Base-by-base conservation (phyloP, 1,140 invertebrate species). In the Thaumetopoea pityocampa region DNA sequence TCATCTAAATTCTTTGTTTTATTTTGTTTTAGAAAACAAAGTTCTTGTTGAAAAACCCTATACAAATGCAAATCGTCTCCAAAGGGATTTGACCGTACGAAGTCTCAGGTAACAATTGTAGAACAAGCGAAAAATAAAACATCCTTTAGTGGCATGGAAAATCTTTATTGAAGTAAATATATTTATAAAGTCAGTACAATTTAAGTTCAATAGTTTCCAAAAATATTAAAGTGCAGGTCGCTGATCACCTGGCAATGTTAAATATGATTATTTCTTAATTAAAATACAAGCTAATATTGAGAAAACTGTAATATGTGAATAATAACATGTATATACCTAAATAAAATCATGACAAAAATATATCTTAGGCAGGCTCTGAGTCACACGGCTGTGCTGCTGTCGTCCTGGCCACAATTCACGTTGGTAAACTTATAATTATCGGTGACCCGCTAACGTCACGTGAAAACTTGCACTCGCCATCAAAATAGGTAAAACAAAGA, bases 181-280 rank as follows among this genome's bases (percentile, higher is more conserved):
- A 85, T 86, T 86, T 86, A 85, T 86, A 86, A 86, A 86, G 83
- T 86, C 83, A 86, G 85, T 86, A 86, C 85, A 86, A 86, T 86
- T 86, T 86, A 86, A 86, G 85, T 85, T 86, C 83, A 86, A 86
- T 86, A 86, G 83, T 85, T 85, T 86, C 83, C 85, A 86, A 86
- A 86, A 86, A 86, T 86, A 85, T 86, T 86, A 86, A 86, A 85
- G 84, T 80, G 85, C 85, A 86, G 85, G 85, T 85, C 78, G 82
- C 82, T 85, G 84, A 86, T 85, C 82, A 84, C 80, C 85, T 85
- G 85, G 80, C 81, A 85, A 86, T 85, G 85, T 85, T 85, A 85
- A 85, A 86, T 86, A 86, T 86, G 83, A 85, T 86, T 85, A 86
- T 85, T 85, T 85, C 85, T 85, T 86, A 86, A 85, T 86, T 86